phyloP scores from a whole-genome alignment of 2,113 vertebrate genomes.

The Elaphurus davidianus region DNA sequence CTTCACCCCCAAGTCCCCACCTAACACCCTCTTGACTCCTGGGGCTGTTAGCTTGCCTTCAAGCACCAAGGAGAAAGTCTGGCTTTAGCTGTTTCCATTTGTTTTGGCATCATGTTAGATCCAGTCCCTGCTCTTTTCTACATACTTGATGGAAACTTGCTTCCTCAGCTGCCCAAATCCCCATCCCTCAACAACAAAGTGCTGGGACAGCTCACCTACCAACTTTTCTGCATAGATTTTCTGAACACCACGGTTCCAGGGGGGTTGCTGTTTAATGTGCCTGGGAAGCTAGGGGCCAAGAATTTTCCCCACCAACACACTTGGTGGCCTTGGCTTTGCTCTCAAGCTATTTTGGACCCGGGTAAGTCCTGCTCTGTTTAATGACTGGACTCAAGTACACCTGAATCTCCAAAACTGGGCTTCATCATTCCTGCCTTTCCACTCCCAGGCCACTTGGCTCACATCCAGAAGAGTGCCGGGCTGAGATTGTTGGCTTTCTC shows the following conservation, averaged over 20 bases:
- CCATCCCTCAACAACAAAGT: neutral
- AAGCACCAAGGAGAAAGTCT: neutral
- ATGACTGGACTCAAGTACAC: neutral
- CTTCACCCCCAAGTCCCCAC: neutral
- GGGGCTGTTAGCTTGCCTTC: neutral
- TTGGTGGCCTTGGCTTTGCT: neutral
- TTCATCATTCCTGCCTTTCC: neutral
- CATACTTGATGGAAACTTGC: neutral
- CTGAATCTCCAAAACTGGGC: neutral
- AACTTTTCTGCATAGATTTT: neutral
- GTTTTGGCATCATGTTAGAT: neutral
- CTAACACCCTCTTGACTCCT: neutral
- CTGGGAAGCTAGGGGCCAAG: neutral
- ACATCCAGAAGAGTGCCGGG: neutral
- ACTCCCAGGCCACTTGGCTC: neutral
- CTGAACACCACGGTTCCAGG: neutral
- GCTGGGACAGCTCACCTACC: too few species aligned
- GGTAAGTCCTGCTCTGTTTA: neutral
- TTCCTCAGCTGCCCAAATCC: neutral
- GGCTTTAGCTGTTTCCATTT: neutral
- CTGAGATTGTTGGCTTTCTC: neutral
- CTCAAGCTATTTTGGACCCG: neutral
- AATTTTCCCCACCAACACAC: neutral
- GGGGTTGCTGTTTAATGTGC: rapidly evolving
- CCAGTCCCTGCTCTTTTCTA: neutral